Base-by-base conservation (phyloP, 2,888 invertebrate genomes). In the Lithophane semibrunnea region DNA sequence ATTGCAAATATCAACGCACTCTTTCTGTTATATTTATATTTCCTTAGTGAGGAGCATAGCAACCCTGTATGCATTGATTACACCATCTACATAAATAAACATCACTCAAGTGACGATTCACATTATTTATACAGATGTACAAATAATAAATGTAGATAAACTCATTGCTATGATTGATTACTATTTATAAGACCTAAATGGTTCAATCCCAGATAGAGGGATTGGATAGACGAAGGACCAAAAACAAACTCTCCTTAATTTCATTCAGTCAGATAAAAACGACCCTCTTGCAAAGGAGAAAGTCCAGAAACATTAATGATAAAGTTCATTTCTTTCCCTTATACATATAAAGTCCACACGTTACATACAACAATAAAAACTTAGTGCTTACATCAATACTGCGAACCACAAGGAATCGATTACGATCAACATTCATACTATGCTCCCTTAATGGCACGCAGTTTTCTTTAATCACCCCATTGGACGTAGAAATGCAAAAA, bases 101-200 rank as follows among this genome's bases (percentile, higher is more conserved):
- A 72, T 13, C 66, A 42, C 7, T 64, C 13, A 21, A 58, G 37
- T 24, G 16, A 64, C n/a, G n/a, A 82, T 49, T 60, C 18, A 56
- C 10, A n/a, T 63, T 81, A 85, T 82, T 65, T 64, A 47, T 56
- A 75, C 75, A 75, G 21, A 68, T 68, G 75, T 63, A 71, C 49
- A 85, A 82, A 80, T 73, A 73, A 42, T 58, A 2, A 16, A 52
- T 56, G 29, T 63, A 54, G 42, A 54, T 54, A 65, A 60, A 71
- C 47, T 44, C 10, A 60, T 56, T 76, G 18, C 44, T 47, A 29
- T 63, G n/a, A 65, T 49, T 73, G 58, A 75, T 75, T 18, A 75
- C 29, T 58, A 18, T 61, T 54, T 29, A 64, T 21, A 37, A 21
- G 37, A 60, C 7, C 2, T 75, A 16, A 60, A 10, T n/a, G 9